Evolutionary conservation across 2,888 invertebrate genomes (phyloP).

Genomic region (Diarsia dahlii): DNA sequence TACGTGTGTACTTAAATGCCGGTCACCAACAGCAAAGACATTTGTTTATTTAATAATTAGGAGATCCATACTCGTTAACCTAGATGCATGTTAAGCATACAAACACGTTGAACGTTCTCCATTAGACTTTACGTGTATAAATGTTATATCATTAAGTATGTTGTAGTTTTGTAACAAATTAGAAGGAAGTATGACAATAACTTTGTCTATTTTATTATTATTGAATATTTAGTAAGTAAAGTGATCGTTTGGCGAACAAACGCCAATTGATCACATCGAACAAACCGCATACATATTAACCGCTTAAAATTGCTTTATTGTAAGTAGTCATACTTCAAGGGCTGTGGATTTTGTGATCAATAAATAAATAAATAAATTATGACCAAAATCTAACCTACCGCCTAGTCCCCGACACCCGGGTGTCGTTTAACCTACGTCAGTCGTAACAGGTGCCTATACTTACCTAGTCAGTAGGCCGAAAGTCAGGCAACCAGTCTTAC

Average conservation of each 20-base stretch:
- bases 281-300: not conserved
- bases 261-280: not conserved
- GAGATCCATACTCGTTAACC: slow-evolving; percentile 65
- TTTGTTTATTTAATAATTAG: slow-evolving; percentile 65
- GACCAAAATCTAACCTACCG: too few relatives aligned
- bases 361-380: too few relatives aligned
- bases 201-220: slow-evolving; percentile 6
- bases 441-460: too few relatives aligned
- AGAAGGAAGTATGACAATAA: slow-evolving; percentile 35
- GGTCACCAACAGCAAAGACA: slow-evolving; percentile 44
- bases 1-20: slow-evolving; percentile 30
- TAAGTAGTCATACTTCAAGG: not conserved
- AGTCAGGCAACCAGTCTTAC: too few relatives aligned
- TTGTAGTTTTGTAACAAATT: slow-evolving; percentile 33
- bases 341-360: too few relatives aligned
- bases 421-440: too few relatives aligned
- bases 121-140: slow-evolving; percentile 43
- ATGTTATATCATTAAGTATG: slow-evolving; percentile 54
- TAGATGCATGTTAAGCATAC: slow-evolving; percentile 66
- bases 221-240: not conserved
- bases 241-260: not conserved
- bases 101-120: slow-evolving; percentile 51
- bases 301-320: not conserved
- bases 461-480: too few relatives aligned
- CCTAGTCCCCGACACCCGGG: too few relatives aligned